Evolutionary conservation across 2,113 vertebrate species (phyloP).

Genomic region (Coregonus clupeaformis): DNA sequence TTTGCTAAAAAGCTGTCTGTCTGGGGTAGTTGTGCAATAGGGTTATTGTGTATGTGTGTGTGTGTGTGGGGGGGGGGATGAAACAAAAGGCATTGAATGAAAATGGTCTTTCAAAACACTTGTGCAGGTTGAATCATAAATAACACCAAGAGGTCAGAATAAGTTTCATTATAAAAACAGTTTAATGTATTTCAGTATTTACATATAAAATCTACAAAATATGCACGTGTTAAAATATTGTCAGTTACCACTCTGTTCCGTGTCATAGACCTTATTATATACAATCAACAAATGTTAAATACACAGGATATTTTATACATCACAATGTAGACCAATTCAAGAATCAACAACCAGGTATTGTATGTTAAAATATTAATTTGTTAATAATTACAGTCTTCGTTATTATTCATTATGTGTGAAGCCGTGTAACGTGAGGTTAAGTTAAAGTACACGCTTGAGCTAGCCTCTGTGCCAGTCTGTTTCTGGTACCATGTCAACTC

Average conservation of each 20-base stretch:
- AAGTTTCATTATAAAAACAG: constrained; percentile 63
- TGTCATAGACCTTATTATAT: constrained; percentile 66
- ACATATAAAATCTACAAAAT: constrained; percentile 81
- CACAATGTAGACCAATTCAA: constrained; percentile 47
- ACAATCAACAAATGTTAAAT: constrained; percentile 58
- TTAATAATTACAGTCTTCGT: constrained; percentile 44
- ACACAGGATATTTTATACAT: constrained; percentile 47
- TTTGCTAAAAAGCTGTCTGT: too few relatives aligned
- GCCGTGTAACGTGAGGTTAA: constrained; percentile 50
- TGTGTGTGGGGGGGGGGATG: too few relatives aligned
- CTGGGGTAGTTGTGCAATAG: too few relatives aligned
- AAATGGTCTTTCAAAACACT: too few relatives aligned
- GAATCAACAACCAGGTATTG: constrained; percentile 45
- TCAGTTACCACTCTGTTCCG: constrained; percentile 42
- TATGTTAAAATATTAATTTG: constrained; percentile 65
- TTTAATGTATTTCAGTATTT: constrained; percentile 74
- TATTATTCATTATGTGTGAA: constrained; percentile 48
- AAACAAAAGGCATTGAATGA: too few relatives aligned
- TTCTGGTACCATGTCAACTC: too few relatives aligned
- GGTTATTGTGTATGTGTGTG: too few relatives aligned
- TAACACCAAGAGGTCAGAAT: background rate
- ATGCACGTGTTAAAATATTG: constrained; percentile 72
- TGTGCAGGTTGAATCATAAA: background rate
- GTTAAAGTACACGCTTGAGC: constrained; percentile 52
- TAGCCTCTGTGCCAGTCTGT: too few relatives aligned